Evolutionary conservation across 1,140 invertebrate species (phyloP).

Genomic region (Hypsibius dujardini): DNA sequence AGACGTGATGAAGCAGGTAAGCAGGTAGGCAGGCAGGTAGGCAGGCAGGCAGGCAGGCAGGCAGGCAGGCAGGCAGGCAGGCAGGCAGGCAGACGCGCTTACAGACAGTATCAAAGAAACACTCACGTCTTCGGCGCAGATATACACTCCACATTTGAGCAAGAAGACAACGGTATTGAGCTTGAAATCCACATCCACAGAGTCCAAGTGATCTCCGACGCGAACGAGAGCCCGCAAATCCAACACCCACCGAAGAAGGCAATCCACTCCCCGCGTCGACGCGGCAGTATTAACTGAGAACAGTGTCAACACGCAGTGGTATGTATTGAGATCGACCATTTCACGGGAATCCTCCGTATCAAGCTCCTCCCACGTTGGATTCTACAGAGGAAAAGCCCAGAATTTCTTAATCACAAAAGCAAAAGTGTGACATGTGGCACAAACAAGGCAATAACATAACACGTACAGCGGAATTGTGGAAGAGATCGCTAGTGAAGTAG

Average conservation of each 20-base stretch:
- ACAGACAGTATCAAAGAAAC: background rate
- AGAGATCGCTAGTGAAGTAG: background rate
- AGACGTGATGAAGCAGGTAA: no score
- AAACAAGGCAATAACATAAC: background rate
- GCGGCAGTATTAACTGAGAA: background rate
- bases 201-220: background rate
- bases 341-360: background rate
- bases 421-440: background rate
- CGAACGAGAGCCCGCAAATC: background rate
- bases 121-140: background rate
- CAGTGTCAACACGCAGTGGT: background rate
- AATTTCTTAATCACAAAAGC: background rate
- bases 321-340: background rate
- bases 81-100: background rate
- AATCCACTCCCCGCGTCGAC: background rate
- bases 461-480: conserved; percentile 12
- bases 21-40: no score
- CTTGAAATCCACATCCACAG: background rate
- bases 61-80: no score
- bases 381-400: background rate
- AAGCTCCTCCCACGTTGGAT: conserved; percentile 10
- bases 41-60: no score
- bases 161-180: background rate
- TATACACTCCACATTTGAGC: conserved; percentile 6
- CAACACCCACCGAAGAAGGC: background rate